phyloP scores from a whole-genome alignment of 2,888 invertebrate genomes.

The Brenthis hecate region DNA sequence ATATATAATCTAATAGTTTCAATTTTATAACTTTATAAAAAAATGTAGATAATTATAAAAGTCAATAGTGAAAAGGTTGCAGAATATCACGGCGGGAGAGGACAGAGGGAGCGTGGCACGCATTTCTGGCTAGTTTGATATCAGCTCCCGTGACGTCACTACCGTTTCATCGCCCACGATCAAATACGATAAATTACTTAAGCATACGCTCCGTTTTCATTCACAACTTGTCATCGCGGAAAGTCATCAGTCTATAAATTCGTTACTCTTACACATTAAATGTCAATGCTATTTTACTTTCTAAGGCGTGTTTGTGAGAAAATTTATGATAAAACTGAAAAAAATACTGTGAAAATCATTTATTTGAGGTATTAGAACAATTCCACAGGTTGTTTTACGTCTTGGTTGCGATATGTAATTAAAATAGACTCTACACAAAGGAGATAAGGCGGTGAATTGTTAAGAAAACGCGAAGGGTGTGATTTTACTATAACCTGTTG shows the following conservation, averaged over 20 bases:
- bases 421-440: slow-evolving; percentile 61
- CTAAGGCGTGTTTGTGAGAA: not conserved
- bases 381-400: slow-evolving; percentile 72
- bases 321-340: not conserved
- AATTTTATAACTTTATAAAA: no score
- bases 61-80: slow-evolving; percentile 50
- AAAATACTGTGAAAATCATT: slow-evolving; percentile 12
- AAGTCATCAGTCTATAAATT: not conserved
- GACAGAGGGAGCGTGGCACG: slow-evolving; percentile 75
- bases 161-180: slow-evolving; percentile 58
- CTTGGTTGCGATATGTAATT: slow-evolving; percentile 50
- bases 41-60: slow-evolving; percentile 10
- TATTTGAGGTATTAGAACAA: slow-evolving; percentile 42
- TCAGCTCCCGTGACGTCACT: slow-evolving; percentile 75
- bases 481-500: slow-evolving; percentile 77
- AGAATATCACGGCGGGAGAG: slow-evolving; percentile 69
- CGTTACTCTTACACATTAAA: not conserved
- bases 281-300: not conserved
- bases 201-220: slow-evolving; percentile 25
- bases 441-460: slow-evolving; percentile 65
- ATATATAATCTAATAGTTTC: no score
- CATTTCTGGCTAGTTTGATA: slow-evolving; percentile 80
- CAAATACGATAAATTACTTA: slow-evolving; percentile 50
- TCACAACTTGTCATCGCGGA: slow-evolving; percentile 14
- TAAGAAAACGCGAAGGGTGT: slow-evolving; percentile 57